A percentile compares a stretch with the other conserved stretches of the same genome.
Evolutionary conservation across 2,888 invertebrate genomes (phyloP).

Genomic region (Parnassius glacialis): DNA sequence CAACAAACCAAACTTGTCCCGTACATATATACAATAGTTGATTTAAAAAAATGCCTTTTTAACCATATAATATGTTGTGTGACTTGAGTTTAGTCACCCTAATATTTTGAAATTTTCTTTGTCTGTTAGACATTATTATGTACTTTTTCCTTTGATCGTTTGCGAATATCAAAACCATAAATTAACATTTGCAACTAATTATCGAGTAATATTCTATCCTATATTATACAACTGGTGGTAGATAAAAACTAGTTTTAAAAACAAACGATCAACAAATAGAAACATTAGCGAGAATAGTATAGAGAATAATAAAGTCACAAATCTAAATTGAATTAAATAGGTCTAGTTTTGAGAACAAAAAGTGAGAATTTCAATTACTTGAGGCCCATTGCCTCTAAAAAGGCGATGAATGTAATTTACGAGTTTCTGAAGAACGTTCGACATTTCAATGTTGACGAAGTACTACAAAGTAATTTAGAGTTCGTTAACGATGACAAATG

Average conservation of each 20-base stretch:
- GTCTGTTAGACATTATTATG: too few relatives aligned
- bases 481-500: constrained; percentile 67
- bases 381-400: constrained; percentile 32
- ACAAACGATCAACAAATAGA: constrained; percentile 7
- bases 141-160: too few relatives aligned
- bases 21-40: too few relatives aligned
- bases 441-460: constrained; percentile 41
- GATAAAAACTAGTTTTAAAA: neutral
- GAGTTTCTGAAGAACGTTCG: constrained; percentile 34
- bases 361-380: constrained; percentile 38
- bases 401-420: constrained; percentile 41
- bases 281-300: constrained; percentile 26
- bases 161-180: too few relatives aligned
- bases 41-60: too few relatives aligned
- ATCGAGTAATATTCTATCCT: too few relatives aligned
- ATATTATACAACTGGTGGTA: neutral
- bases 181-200: too few relatives aligned
- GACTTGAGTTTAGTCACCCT: too few relatives aligned
- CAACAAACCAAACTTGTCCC: too few relatives aligned
- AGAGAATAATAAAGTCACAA: constrained; percentile 32
- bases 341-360: constrained; percentile 29
- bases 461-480: constrained; percentile 33
- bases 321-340: constrained; percentile 34
- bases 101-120: too few relatives aligned
- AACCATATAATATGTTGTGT: too few relatives aligned